Base-by-base conservation (phyloP, 2,113 vertebrate genomes). In the Tapirus terrestris region DNA sequence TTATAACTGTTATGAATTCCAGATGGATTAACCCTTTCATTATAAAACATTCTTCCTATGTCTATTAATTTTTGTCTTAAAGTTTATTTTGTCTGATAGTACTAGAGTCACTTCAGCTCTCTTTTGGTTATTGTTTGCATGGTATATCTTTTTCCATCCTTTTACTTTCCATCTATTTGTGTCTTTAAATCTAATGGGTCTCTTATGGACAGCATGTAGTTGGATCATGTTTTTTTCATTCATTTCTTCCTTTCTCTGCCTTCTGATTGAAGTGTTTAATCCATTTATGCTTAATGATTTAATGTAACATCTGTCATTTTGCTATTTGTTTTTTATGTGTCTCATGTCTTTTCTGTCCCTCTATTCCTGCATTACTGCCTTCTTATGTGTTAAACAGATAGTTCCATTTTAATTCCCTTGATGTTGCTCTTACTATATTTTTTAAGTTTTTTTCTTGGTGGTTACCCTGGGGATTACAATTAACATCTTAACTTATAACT, bases 391-490 rank as follows among this genome's bases (percentile, higher is more conserved):
- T 56, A 95, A 92, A 94, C 11, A 97, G 4, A 36, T 80, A 86
- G n/a, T 97, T 77, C 48, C 58, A 89, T 90, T 87, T 95, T 90
- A 89, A 79, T 68, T 88, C 31, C 14, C 39, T 73, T 85, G 8
- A 63, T 92, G 25, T 84, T 91, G 91, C 18, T 45, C 96, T 89
- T 77, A 81, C 8, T 76, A 51, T 92, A 36, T 93, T 75, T 96
- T 81, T 53, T 17, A 68, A 89, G 31, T 76, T 85, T 39, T 79
- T 94, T 93, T 91, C 51, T 87, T 84, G 48, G 60, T 85, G 16
- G 36, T 58, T 86, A 85, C 4, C 23, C 31, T 77, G 14, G 2
- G 2, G 56, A 75, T 83, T 79, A 63, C 3, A 95, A 95, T 85
- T 80, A 91, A 70, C 73, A 92, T 51, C 18, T 79, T 89, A 94